phyloP scores from a whole-genome alignment of 35 echinoderm and acorn worm genomes.

The Heliocidaris tuberculata region DNA sequence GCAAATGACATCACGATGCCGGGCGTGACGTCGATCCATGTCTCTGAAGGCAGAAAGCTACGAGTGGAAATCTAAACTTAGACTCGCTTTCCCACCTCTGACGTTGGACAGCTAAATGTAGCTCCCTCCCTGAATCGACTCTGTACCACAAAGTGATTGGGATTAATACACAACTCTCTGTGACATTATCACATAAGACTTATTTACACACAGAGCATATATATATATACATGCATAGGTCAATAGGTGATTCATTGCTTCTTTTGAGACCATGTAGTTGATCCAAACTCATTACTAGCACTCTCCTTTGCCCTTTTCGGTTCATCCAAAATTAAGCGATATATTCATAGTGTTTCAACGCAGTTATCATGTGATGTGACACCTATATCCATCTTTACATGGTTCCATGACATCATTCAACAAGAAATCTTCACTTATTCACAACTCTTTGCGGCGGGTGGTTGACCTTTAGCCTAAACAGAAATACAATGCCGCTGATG shows the following conservation, averaged over 20 bases:
- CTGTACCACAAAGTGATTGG: neutral
- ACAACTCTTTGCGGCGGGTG: neutral
- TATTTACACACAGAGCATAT: neutral
- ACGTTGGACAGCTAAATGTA: neutral
- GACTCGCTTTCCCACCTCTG: neutral
- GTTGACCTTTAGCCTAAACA: neutral
- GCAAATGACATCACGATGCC: neutral
- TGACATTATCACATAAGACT: neutral
- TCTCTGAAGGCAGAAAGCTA: neutral
- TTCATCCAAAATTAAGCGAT: neutral
- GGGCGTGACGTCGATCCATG: neutral
- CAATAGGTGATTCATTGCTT: neutral
- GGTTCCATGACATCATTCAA: neutral
- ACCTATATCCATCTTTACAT: neutral
- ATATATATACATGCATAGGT: neutral
- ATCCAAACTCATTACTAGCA: neutral
- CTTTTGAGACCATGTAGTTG: neutral
- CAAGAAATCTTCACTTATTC: neutral
- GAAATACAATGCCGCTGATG: neutral
- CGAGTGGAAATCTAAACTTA: neutral
- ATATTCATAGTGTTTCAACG: neutral
- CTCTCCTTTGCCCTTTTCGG: neutral
- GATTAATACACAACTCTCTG: neutral
- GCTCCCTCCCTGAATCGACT: neutral
- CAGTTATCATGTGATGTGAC: neutral